phyloP scores from a whole-genome alignment of 2,113 vertebrate species.

The Pica pica region DNA sequence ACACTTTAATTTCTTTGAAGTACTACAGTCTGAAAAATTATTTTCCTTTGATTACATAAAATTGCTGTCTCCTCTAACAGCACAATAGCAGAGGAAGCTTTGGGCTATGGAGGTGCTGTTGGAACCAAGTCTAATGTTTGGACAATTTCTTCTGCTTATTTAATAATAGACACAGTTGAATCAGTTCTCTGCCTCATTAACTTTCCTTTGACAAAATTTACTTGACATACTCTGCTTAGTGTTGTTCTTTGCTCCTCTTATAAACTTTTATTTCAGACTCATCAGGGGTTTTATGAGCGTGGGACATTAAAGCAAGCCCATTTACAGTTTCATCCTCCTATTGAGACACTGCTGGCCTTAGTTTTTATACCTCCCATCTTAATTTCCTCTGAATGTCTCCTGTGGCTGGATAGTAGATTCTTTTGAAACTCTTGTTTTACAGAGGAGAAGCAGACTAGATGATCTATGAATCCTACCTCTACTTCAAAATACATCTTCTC shows the following conservation, averaged over 20 bases:
- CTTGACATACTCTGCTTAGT: background rate
- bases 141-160: constrained; percentile 40
- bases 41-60: background rate
- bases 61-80: background rate
- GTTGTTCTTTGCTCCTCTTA: background rate
- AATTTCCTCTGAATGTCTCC: background rate
- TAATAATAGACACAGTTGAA: constrained; percentile 4
- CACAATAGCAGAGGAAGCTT: background rate
- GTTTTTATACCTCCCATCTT: background rate
- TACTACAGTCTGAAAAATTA: background rate
- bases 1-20: background rate
- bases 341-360: background rate
- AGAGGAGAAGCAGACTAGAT: background rate
- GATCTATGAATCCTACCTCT: background rate
- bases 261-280: background rate
- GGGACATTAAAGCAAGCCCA: background rate
- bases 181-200: background rate
- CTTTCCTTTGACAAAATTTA: constrained; percentile 8
- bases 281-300: background rate
- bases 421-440: background rate
- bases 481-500: background rate
- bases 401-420: background rate
- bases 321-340: background rate
- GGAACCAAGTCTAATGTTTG: background rate
- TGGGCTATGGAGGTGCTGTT: background rate